Base-by-base conservation (phyloP, 2,113 vertebrate genomes). In the Microtus montanus region DNA sequence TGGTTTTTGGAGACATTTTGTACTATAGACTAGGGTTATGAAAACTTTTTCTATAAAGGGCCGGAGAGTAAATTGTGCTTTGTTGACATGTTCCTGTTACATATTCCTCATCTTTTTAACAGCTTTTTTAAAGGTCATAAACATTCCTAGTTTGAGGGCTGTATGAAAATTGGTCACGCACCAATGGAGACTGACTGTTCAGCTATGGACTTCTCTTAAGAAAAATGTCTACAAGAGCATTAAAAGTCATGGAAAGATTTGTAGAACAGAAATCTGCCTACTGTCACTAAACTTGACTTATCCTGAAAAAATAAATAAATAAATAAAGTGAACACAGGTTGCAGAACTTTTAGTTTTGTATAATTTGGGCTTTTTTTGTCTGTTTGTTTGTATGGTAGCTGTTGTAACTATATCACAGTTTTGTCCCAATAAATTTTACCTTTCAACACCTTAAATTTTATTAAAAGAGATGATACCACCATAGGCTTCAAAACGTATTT, bases 11-110 rank as follows among this genome's bases (percentile, higher is more conserved):
- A 71, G 19, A 91, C 4, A 10, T 86, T 74, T 66, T 26, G 35
- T 30, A n/a, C 8, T 52, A 38, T 14, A 87, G 61, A 58, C 38
- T 58, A 58, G 52, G 13, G 17, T 86, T 83, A 44, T 44, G 9
- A 38, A 82, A 75, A 47, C 30, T 68, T 87, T 88, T 88, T 77
- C 82, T 83, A 71, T 7, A 58, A 89, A 95, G 52, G 28, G 17
- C 4, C 88, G 83, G 19, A 86, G 71, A 73, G 26, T 74, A 95
- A 87, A 87, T 91, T 58, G 73, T 26, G 38, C 15, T 94, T 83
- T 63, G 1, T 41, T 61, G 54, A 5, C 22, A 88, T 88, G 82
- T 89, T 61, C 90, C 58, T 61, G 41, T 58, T 70, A 44, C 4
- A 26, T 83, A 9, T 30, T 63, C n/a, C 71, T 49, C 49, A 66